These are phyloP conservation scores for Dermochelys coriacea DNA, from an alignment of 2,797 vertebrate species.

Conservation along the genomic window DNA sequence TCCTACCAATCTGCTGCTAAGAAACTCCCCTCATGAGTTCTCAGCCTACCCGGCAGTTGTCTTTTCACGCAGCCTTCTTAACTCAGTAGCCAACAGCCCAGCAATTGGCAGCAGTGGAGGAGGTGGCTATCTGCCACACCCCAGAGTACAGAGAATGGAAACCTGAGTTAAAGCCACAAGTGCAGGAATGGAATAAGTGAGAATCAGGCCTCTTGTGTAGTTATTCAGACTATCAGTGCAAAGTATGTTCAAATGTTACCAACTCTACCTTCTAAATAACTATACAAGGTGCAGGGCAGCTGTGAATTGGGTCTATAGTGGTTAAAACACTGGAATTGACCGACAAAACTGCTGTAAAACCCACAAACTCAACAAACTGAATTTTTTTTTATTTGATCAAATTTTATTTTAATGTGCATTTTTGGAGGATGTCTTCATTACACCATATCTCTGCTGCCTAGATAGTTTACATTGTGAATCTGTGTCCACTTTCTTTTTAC, in stretches of 20 bases:
- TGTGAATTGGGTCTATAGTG: accelerated
- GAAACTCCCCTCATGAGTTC: neutral
- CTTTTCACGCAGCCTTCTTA: neutral
- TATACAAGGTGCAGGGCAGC: accelerated
- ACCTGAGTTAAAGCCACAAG: neutral
- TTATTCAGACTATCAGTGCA: neutral
- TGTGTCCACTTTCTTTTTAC: conserved; percentile 11
- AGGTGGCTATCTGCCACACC: neutral
- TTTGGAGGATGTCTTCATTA: conserved; percentile 27
- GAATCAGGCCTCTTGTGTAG: neutral
- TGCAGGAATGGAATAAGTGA: neutral
- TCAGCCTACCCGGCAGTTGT: neutral
- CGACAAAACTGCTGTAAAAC: neutral
- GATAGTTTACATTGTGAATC: neutral
- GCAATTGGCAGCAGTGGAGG: neutral
- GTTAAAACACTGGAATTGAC: conserved; percentile 9
- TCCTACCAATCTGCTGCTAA: neutral
- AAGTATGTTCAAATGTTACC: neutral
- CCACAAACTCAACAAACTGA: neutral
- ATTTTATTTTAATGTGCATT: conserved; percentile 24
- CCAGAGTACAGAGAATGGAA: neutral
- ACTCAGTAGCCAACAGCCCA: neutral
- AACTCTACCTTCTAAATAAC: neutral
- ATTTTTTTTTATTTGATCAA: neutral
- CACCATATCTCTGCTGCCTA: neutral